Percentiles rank a stretch among this genome's conserved stretches.
Conservation (phyloP, 2,113 vertebrate genomes). For the Pangasianodon hypophthalmus region DNA sequence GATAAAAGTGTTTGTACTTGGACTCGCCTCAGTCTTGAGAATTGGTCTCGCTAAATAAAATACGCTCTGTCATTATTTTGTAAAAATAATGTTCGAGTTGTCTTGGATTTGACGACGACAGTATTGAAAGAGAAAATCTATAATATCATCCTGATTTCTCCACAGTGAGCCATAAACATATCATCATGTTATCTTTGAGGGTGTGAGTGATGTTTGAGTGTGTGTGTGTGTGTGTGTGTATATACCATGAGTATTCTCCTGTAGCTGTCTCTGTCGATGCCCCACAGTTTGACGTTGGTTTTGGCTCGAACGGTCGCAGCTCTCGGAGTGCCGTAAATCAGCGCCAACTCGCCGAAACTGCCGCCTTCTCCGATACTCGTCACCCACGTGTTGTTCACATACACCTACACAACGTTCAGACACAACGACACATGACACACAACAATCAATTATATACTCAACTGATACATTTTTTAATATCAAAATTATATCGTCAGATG, state of each 20-base stretch:
- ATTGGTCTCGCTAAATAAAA: neutral
- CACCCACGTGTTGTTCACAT: conserved; percentile 97
- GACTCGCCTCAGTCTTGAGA: no score
- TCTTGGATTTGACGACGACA: no score
- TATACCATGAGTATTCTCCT: conserved; percentile 96
- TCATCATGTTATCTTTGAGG: neutral
- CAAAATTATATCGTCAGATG: no score
- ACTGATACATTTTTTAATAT: neutral
- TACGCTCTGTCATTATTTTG: no score
- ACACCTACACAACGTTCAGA: conserved; percentile 78
- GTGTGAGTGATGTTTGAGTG: neutral
- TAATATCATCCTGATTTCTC: neutral
- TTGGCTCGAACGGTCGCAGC: conserved; percentile 97
- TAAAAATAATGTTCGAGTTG: no score
- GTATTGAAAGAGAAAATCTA: no score
- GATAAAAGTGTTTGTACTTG: no score
- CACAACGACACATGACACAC: neutral
- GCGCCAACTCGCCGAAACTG: conserved; percentile 95
- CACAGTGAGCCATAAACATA: neutral
- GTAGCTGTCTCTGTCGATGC: conserved; percentile 97
- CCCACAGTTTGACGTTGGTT: conserved; percentile 97
- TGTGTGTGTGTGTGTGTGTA: neutral
- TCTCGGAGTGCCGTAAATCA: conserved; percentile 96
- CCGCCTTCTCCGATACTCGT: conserved; percentile 97
- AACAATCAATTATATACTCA: neutral